phyloP scores from a whole-genome alignment of 2,113 vertebrate species.

The Telmatochromis sp. region DNA sequence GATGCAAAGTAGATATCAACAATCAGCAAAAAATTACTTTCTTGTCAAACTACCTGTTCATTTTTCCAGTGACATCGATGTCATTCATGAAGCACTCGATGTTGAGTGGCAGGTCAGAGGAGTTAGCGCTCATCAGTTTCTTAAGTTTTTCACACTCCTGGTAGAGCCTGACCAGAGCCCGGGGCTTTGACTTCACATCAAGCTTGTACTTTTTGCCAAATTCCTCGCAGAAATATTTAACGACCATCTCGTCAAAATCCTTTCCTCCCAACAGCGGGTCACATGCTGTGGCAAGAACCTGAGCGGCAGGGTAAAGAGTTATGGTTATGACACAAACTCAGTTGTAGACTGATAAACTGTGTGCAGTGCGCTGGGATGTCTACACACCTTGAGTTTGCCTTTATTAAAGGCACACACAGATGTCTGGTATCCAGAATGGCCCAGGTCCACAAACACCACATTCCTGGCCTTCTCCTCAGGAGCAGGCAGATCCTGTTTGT shows the following conservation, averaged over 20 bases:
- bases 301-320: background rate
- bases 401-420: conserved; percentile 96
- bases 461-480: conserved; percentile 93
- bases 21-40: background rate
- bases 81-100: conserved; percentile 99
- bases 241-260: conserved; percentile 89
- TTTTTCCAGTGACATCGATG: conserved; percentile 85
- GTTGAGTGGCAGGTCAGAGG: conserved; percentile 90
- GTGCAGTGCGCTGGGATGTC: background rate
- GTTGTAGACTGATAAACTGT: background rate
- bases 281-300: conserved; percentile 90
- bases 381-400: conserved; percentile 90
- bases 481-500: conserved; percentile 94
- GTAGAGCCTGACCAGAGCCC: conserved; percentile 86
- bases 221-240: conserved; percentile 90
- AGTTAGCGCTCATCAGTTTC: conserved; percentile 96
- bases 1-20: background rate
- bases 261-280: conserved; percentile 88
- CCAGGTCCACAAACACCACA: conserved; percentile 95
- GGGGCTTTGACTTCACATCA: conserved; percentile 89
- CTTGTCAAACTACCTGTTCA: conserved; percentile 80
- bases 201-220: conserved; percentile 94
- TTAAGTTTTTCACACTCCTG: conserved; percentile 98
- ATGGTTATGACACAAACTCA: background rate
- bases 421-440: conserved; percentile 94